These are phyloP conservation scores for Gonatopus flavifemur DNA, from an alignment of 1,140 invertebrate species.

Conservation along the genomic window DNA sequence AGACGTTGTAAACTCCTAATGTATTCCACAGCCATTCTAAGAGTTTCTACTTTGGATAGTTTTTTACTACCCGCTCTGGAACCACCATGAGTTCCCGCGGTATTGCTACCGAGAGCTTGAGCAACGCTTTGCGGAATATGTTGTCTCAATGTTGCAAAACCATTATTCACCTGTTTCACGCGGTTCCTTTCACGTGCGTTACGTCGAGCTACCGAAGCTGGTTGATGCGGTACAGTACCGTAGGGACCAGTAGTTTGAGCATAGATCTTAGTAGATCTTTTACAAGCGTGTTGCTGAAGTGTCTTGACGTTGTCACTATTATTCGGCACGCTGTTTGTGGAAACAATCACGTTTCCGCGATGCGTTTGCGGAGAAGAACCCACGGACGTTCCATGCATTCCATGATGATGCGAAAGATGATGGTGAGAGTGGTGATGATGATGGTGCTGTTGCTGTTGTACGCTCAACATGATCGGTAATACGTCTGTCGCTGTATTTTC, in stretches of 20 bases:
- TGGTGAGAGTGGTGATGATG: too few species aligned
- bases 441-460: constrained; percentile 50
- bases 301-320: constrained; percentile 26
- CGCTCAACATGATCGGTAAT: constrained; percentile 49
- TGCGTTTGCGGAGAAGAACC: constrained; percentile 29
- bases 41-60: constrained; percentile 92
- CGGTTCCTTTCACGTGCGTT: constrained; percentile 93
- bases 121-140: constrained; percentile 81
- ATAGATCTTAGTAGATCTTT: constrained; percentile 45
- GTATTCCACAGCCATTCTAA: constrained; percentile 92
- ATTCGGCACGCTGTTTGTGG: constrained; percentile 27
- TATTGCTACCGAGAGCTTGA: constrained; percentile 62
- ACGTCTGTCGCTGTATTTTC: constrained; percentile 25
- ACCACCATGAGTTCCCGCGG: constrained; percentile 60
- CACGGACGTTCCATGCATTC: constrained; percentile 23
- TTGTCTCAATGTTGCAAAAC: constrained; percentile 83
- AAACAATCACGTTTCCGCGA: constrained; percentile 51
- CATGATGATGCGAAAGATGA: constrained; percentile 33
- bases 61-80: constrained; percentile 75
- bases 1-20: constrained; percentile 85
- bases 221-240: constrained; percentile 59
- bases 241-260: constrained; percentile 52
- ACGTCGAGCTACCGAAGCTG: constrained; percentile 83
- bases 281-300: constrained; percentile 31
- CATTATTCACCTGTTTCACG: constrained; percentile 94